These are phyloP conservation scores for Lutraria rhynchaena DNA, from an alignment of 1,140 invertebrate species.

Conservation along the genomic window DNA sequence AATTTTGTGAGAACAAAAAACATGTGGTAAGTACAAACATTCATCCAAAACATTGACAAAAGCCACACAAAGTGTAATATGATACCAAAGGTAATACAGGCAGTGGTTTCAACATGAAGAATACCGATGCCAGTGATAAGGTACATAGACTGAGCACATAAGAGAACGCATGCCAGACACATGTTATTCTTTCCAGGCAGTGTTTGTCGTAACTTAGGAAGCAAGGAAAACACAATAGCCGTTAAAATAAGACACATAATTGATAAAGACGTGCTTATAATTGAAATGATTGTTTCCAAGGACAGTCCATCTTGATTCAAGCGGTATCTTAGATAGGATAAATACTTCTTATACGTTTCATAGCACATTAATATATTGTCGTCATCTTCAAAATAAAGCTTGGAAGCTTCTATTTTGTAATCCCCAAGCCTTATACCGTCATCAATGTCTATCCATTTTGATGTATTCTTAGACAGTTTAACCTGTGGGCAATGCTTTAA, in stretches of 20 bases:
- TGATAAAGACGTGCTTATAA: not conserved
- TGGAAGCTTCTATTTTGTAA: no score
- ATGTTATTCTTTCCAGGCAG: slow-evolving; percentile 24
- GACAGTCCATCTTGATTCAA: no score
- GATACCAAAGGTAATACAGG: not conserved
- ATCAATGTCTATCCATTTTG: no score
- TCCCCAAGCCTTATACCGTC: no score
- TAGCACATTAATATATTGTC: no score
- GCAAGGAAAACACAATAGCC: not conserved
- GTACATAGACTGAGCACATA: slow-evolving; percentile 6
- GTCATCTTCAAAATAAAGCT: no score
- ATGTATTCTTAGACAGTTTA: no score
- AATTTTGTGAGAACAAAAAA: slow-evolving; percentile 1
- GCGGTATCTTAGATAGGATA: no score
- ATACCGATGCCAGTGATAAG: not conserved
- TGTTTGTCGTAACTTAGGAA: not conserved
- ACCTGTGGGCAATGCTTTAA: no score
- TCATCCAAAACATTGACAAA: slow-evolving; percentile 16
- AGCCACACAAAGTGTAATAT: slow-evolving; percentile 4
- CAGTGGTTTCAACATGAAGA: not conserved
- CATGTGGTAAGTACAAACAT: slow-evolving; percentile 28
- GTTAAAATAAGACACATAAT: not conserved
- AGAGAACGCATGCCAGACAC: not conserved
- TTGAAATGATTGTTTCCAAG: not conserved
- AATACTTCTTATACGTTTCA: no score